Evolutionary conservation across 1,140 invertebrate species (phyloP).

Genomic region (Centruroides vittatus): DNA sequence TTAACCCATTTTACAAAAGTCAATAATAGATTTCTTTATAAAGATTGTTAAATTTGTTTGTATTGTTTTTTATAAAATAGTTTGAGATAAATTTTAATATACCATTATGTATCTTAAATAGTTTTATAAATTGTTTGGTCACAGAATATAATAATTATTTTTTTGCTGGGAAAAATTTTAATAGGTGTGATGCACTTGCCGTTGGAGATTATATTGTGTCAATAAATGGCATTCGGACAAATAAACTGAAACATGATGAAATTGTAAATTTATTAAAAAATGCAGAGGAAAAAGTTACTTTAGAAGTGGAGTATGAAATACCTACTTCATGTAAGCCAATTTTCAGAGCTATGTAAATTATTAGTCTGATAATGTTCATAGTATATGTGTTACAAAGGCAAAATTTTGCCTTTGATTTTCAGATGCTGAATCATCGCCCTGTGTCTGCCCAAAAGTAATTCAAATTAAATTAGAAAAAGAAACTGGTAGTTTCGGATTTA

Average conservation of each 20-base stretch:
- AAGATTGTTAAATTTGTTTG: constrained; percentile 3
- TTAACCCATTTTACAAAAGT: too few relatives aligned
- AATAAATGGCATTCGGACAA: constrained; percentile 63
- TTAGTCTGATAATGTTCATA: too few relatives aligned
- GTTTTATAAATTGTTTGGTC: neutral
- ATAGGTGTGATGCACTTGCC: constrained; percentile 41
- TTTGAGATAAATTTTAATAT: neutral
- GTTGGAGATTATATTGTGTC: constrained; percentile 62
- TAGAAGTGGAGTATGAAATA: constrained; percentile 69
- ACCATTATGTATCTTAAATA: constrained; percentile 14
- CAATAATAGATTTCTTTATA: too few relatives aligned
- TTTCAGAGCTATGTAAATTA: neutral
- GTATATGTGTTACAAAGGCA: neutral
- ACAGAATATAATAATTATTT: neutral
- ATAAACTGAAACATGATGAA: constrained; percentile 58
- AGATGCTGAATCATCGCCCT: constrained; percentile 13
- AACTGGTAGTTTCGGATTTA: constrained; percentile 72
- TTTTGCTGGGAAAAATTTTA: neutral
- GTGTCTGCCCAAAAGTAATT: constrained; percentile 20
- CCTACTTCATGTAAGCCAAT: constrained; percentile 52
- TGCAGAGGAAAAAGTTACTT: constrained; percentile 49
- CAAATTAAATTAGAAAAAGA: constrained; percentile 63
- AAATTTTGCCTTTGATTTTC: neutral
- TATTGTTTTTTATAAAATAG: constrained; percentile 3
- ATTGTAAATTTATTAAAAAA: constrained; percentile 58